phyloP scores from a whole-genome alignment of 1,140 invertebrate species.

The Drosophila sturtevanti region DNA sequence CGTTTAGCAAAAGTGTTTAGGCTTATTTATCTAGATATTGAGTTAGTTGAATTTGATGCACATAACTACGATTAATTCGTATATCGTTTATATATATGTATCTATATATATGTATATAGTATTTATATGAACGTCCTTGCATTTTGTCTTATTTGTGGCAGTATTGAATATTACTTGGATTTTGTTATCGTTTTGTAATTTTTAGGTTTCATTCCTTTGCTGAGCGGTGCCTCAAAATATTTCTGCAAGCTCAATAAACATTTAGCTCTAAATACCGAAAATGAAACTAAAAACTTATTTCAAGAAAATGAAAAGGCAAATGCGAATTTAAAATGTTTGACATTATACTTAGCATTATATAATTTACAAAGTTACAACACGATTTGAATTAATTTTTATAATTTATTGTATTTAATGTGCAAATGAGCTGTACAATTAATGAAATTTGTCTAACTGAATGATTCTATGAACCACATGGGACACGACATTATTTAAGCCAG shows the following conservation, averaged over 20 bases:
- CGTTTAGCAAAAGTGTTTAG: conserved; percentile 56
- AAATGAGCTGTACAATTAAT: conserved; percentile 28
- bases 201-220: conserved; percentile 19
- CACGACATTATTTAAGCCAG: not conserved
- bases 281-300: conserved; percentile 38
- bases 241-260: conserved; percentile 64
- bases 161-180: conserved; percentile 70
- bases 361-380: conserved; percentile 52
- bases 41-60: conserved; percentile 31
- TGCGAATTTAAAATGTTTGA: conserved; percentile 75
- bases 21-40: conserved; percentile 58
- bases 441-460: conserved; percentile 34
- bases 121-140: conserved; percentile 50
- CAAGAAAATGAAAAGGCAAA: conserved; percentile 47
- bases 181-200: conserved; percentile 43
- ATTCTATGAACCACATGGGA: not conserved
- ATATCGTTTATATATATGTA: conserved; percentile 47
- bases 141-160: conserved; percentile 76
- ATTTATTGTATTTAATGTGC: conserved; percentile 36
- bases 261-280: conserved; percentile 57
- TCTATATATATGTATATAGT: conserved; percentile 46
- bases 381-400: conserved; percentile 16
- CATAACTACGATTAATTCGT: conserved; percentile 43
- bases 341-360: conserved; percentile 55
- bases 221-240: conserved; percentile 10